These are phyloP conservation scores for Bryconaethiops microstoma DNA, from an alignment of 2,797 vertebrate species.

Conservation along the genomic window DNA sequence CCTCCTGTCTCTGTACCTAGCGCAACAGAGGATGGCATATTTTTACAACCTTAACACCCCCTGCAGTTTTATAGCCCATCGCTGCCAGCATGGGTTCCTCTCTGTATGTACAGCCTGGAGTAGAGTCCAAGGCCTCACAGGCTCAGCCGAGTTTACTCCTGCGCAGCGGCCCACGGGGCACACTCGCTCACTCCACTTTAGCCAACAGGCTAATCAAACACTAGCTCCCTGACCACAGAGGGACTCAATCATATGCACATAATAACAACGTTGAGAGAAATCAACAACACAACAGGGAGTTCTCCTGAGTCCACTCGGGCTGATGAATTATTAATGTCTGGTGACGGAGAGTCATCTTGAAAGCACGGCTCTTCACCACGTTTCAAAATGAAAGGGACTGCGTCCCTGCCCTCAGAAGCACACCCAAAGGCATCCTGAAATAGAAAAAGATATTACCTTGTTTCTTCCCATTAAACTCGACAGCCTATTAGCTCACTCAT, in stretches of 20 bases:
- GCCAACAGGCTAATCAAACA: conserved; percentile 40
- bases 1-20: conserved; percentile 42
- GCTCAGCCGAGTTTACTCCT: conserved; percentile 16
- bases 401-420: conserved; percentile 29
- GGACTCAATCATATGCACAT: conserved; percentile 38
- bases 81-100: conserved; percentile 32
- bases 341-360: conserved; percentile 38
- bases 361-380: conserved; percentile 41
- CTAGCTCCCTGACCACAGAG: conserved; percentile 11
- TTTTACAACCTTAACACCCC: conserved; percentile 53
- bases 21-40: conserved; percentile 41
- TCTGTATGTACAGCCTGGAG: conserved; percentile 26
- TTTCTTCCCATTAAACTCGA: conserved; percentile 20
- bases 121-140: conserved; percentile 46
- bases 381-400: conserved; percentile 38
- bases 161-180: neutral
- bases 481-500: conserved; percentile 19
- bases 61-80: conserved; percentile 56
- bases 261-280: conserved; percentile 39
- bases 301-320: conserved; percentile 20
- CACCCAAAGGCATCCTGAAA: conserved; percentile 29
- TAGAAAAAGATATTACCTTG: conserved; percentile 22
- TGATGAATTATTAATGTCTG: conserved; percentile 57
- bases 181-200: conserved; percentile 28
- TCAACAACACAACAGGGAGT: conserved; percentile 33